These are phyloP conservation scores for Belonocnema kinseyi DNA, from an alignment of 1,140 invertebrate genomes.

Conservation along the genomic window DNA sequence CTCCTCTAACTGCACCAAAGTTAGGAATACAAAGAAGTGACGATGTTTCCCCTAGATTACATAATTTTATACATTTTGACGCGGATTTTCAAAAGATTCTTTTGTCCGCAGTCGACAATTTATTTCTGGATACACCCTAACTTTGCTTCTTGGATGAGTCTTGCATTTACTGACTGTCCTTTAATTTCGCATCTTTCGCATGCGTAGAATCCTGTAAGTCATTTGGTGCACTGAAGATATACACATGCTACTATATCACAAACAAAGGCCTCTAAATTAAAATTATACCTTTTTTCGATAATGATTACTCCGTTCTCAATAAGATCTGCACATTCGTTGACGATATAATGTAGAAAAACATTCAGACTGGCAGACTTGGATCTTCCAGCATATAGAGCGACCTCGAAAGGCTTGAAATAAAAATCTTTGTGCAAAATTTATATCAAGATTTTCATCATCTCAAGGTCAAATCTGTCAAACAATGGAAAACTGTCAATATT, in stretches of 20 bases:
- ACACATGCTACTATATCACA: conserved; percentile 32
- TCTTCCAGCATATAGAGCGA: too few species aligned
- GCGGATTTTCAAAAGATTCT: conserved; percentile 40
- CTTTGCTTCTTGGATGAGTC: background rate
- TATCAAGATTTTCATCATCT: too few species aligned
- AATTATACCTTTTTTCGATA: too few species aligned
- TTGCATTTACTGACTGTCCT: conserved; percentile 22
- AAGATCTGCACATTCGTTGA: too few species aligned
- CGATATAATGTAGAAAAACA: too few species aligned
- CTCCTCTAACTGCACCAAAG: conserved; percentile 34
- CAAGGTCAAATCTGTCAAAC: too few species aligned
- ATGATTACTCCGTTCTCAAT: too few species aligned
- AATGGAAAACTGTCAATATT: too few species aligned
- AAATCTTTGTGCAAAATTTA: too few species aligned
- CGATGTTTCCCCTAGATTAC: conserved; percentile 6
- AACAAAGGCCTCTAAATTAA: conserved; percentile 36
- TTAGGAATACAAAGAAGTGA: conserved; percentile 11
- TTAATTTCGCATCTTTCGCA: conserved; percentile 41
- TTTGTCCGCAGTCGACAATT: conserved; percentile 35
- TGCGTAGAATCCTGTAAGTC: conserved; percentile 38
- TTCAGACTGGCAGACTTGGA: too few species aligned
- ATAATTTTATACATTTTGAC: conserved; percentile 35
- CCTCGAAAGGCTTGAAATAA: too few species aligned
- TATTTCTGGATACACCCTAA: conserved; percentile 23
- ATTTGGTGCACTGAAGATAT: conserved; percentile 40